Percentiles rank a stretch among this genome's conserved stretches.
Evolutionary conservation across 2,113 vertebrate species (phyloP).

Genomic region (Microcebus griseorufus): DNA sequence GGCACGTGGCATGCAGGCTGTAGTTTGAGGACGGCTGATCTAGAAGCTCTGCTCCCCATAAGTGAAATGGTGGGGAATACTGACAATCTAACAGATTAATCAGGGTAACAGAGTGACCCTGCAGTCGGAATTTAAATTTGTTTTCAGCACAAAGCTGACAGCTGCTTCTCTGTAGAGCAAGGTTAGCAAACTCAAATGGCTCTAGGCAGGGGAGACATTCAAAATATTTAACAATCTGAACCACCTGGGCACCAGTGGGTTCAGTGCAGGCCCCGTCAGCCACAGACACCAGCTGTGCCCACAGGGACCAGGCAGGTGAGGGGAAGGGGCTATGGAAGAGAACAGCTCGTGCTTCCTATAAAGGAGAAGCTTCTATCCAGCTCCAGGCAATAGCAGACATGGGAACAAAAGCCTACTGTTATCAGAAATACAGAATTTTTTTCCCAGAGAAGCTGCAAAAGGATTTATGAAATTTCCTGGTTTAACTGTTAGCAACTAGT

Average conservation of each 20-base stretch:
- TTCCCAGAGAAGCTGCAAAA: neutral
- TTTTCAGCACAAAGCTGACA: conserved; percentile 51
- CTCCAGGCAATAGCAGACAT: neutral
- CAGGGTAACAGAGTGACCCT: conserved; percentile 34
- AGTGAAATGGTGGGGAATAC: neutral
- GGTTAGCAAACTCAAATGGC: conserved; percentile 21
- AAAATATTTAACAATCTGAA: conserved; percentile 29
- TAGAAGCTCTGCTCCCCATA: neutral
- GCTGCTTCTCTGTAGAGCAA: conserved; percentile 39
- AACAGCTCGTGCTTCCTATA: neutral
- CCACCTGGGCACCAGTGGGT: neutral
- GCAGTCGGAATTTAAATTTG: conserved; percentile 63
- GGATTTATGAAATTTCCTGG: conserved; percentile 5
- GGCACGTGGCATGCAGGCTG: no score
- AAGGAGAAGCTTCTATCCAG: neutral
- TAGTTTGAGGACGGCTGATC: neutral
- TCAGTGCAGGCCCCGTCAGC: neutral
- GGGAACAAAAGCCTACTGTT: neutral
- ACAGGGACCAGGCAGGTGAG: neutral
- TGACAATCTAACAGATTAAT: conserved; percentile 64
- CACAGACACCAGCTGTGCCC: neutral
- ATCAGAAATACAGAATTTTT: neutral
- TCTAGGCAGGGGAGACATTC: neutral
- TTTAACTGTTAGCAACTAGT: conserved; percentile 13
- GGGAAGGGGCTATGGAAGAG: neutral